phyloP scores from a whole-genome alignment of 1,140 invertebrate species.

The Paracyclopina nana region DNA sequence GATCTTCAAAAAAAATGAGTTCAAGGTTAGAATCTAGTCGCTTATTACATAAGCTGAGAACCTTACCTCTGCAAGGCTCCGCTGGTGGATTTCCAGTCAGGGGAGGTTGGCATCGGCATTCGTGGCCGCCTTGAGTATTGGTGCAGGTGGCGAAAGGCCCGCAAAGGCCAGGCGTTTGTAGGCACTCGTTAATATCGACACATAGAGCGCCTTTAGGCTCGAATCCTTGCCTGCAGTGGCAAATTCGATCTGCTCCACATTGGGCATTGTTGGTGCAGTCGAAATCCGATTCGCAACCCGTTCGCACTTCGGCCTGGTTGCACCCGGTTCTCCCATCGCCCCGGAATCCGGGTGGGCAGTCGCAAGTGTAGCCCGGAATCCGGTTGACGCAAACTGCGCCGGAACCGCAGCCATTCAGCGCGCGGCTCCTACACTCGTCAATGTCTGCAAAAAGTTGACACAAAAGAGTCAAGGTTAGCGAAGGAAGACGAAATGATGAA shows the following conservation, averaged over 20 bases:
- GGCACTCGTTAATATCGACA: conserved; percentile 58
- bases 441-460: neutral
- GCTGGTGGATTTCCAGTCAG: conserved; percentile 60
- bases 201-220: conserved; percentile 36
- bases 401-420: conserved; percentile 52
- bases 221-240: conserved; percentile 74
- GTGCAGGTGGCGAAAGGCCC: conserved; percentile 57
- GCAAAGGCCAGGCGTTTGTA: conserved; percentile 39
- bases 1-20: conserved; percentile 33
- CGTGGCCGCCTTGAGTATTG: conserved; percentile 60
- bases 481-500: neutral
- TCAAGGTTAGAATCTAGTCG: conserved; percentile 5
- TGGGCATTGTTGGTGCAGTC: conserved; percentile 80
- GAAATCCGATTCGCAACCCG: conserved; percentile 64
- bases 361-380: conserved; percentile 60
- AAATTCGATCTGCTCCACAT: conserved; percentile 56
- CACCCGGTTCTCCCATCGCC: conserved; percentile 10
- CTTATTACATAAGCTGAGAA: conserved; percentile 11
- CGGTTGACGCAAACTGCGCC: conserved; percentile 72
- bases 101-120: conserved; percentile 66
- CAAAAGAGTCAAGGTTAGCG: too few species aligned
- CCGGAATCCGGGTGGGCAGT: conserved; percentile 43
- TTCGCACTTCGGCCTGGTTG: conserved; percentile 46
- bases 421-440: conserved; percentile 21
- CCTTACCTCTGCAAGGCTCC: conserved; percentile 46